Evolutionary conservation across 2,113 vertebrate genomes (phyloP), one percentile per base, ranked within the genome.

Genomic region (Nannospalax galili): DNA sequence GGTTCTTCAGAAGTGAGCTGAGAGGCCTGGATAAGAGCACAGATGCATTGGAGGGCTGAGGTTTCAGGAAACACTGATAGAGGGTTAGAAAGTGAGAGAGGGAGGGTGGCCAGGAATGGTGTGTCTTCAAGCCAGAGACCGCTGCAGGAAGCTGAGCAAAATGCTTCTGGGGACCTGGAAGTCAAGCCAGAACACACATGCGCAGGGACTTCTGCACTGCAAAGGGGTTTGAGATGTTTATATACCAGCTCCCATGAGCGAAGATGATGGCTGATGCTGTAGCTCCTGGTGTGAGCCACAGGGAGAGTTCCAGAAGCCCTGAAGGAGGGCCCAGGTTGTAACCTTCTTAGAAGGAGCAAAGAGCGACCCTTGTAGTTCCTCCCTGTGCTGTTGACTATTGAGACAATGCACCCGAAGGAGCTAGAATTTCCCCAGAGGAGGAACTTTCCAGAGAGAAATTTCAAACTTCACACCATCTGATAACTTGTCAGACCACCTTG

Each of bases 231-330:
- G 58, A 30, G 32, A 6, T 24, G 3, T 11, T 65, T 62, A 45
- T 2, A 24, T 0, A 16, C 20, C 62, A 32, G 8, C 14, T 37
- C 40, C 52, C 12, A 6, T 2, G 12, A 2, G 6, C 0, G 3
- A 28, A 79, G 45, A 20, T 70, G 17, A 7, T 8, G 75, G 10
- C 30, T 64, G 6, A 37, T 56, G 90, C 40, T 48, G 52, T 42
- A 26, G 1, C 6, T 62, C 30, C 40, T 64, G 7, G 4, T 42
- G 14, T 5, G 6, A 42, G 48, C 32, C 10, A 3, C 4, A 75
- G n/a, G 70, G 64, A 62, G 52, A 37, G n/a, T 60, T 92, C 87
- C 72, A 77, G 60, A 84, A 48, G 81, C 20, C 24, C 7, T 15
- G 45, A 86, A 86, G 35, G 67, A 56, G 14, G n/a, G 56, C 24